Evolutionary conservation across 2,113 vertebrate genomes (phyloP), one percentile per base, ranked within the genome.

Genomic region (Sebastes fasciatus): DNA sequence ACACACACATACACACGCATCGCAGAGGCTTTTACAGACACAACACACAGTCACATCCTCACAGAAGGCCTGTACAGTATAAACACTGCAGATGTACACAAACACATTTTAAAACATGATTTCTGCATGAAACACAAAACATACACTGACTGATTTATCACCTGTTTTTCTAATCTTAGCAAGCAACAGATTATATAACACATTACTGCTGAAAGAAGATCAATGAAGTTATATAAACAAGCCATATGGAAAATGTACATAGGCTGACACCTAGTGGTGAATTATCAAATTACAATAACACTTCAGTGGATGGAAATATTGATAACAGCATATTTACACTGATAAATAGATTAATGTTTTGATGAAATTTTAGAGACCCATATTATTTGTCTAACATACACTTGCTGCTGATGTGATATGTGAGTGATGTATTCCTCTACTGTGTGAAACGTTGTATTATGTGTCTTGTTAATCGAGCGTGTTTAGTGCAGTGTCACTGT

Each of bases 191-290:
- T 75, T 79, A 80, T 8, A 23, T 52, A 61, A 76, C 11, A 82
- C 19, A 46, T 51, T 51, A 61, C 42, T 80, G 48, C 45, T 61
- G 40, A 67, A 17, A 74, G 14, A 58, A 57, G 23, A 8, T 60
- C 61, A 75, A 5, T 64, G 10, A 66, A 74, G 40, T 79, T 84
- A 85, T 8, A 60, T 77, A 80, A 86, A 64, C 51, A 68, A 57
- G 43, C 4, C 1, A 19, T 80, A 12, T 14, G 17, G n/a, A 70
- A 61, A 49, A 77, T 75, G 45, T 57, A 42, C 60, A 64, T 67
- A 55, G 63, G 66, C 77, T 94, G 92, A 84, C 94, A 85, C 76
- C 92, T 92, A 91, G 88, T 94, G 93, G 92, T 73, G 8, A 48
- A 34, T 43, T 70, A 52, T 65, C 26, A 48, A 80, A 82, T 42